phyloP scores from a whole-genome alignment of 2,888 invertebrate genomes.

The Tenodera sinensis region DNA sequence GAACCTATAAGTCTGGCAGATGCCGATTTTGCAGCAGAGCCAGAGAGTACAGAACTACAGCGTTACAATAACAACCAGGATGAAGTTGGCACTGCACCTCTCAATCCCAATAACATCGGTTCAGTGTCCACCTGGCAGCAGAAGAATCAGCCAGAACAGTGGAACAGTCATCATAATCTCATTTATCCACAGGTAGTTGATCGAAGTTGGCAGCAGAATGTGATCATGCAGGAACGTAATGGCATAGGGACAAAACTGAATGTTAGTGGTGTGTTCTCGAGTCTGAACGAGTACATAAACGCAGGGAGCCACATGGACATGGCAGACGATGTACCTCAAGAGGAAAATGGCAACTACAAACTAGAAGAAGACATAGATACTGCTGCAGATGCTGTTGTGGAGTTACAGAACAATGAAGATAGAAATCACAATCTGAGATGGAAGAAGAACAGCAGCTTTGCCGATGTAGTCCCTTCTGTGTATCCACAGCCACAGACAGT shows the following conservation, averaged over 20 bases:
- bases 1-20: conserved; percentile 40
- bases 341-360: not conserved
- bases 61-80: not conserved
- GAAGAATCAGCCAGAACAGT: not conserved
- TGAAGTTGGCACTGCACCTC: not conserved
- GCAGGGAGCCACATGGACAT: conserved; percentile 35
- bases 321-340: not conserved
- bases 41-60: not conserved
- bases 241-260: conserved; percentile 43
- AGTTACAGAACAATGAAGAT: not conserved
- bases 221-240: not conserved
- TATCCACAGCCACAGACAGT: not conserved
- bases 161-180: not conserved
- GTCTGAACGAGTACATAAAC: conserved; percentile 59
- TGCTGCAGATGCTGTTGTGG: not conserved
- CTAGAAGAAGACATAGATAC: not conserved
- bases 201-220: conserved; percentile 4
- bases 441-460: not conserved
- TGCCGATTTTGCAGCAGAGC: conserved; percentile 38
- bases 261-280: conserved; percentile 61
- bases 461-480: not conserved
- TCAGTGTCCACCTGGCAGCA: not conserved
- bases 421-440: not conserved
- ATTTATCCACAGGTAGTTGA: not conserved
- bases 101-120: too few species aligned